Conservation (phyloP, 2,888 invertebrate species). For the Ochropacha duplaris region DNA sequence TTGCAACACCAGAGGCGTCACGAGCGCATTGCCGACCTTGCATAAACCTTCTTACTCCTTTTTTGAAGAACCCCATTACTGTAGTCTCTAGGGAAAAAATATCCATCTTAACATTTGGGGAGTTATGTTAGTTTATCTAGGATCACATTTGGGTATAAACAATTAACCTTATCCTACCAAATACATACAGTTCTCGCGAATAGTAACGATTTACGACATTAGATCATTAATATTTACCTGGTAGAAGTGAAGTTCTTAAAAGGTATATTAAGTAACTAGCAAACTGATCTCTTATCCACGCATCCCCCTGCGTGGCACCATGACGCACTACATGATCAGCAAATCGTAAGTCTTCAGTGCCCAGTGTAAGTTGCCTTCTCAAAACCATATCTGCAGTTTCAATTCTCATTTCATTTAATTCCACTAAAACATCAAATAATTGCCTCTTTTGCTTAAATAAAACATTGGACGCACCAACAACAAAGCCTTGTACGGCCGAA, state of each 20-base stretch:
- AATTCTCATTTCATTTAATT: slow-evolving; percentile 93
- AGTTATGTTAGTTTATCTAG: no score
- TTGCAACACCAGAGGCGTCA: no score
- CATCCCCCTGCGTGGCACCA: slow-evolving; percentile 91
- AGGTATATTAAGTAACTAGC: slow-evolving; percentile 92
- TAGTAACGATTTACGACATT: no score
- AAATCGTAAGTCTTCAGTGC: slow-evolving; percentile 97
- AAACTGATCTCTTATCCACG: slow-evolving; percentile 98
- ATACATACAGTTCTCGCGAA: neutral
- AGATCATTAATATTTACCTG: slow-evolving; percentile 74
- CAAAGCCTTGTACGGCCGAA: slow-evolving; percentile 91
- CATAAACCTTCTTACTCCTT: no score
- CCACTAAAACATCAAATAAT: slow-evolving; percentile 95
- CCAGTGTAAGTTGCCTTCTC: slow-evolving; percentile 91
- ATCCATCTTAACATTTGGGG: no score
- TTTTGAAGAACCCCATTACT: no score
- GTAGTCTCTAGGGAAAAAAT: no score
- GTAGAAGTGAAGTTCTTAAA: slow-evolving; percentile 89
- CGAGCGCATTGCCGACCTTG: no score
- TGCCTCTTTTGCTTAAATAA: slow-evolving; percentile 97
- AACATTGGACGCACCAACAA: slow-evolving; percentile 99
- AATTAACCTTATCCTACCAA: no score
- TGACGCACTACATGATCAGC: slow-evolving; percentile 95
- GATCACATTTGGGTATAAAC: no score
- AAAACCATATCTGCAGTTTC: slow-evolving; percentile 92